A percentile compares a stretch with the other conserved stretches of the same genome.
Conservation (phyloP, 1,140 invertebrate species). For the Drosophila orena region DNA sequence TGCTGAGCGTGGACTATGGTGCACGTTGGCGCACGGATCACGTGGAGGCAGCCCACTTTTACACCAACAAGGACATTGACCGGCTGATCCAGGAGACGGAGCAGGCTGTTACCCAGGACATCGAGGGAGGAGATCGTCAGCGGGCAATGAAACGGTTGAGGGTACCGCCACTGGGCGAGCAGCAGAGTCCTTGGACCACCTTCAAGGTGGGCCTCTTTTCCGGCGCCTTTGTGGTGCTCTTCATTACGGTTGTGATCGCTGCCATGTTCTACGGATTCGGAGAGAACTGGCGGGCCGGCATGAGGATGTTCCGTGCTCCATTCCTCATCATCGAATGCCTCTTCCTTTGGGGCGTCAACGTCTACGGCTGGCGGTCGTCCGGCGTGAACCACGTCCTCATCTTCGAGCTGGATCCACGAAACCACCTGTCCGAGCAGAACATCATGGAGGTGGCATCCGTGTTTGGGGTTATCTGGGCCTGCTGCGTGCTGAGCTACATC, state of each 20-base stretch:
- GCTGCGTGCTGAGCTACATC: slow-evolving; percentile 88
- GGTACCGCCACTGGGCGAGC: slow-evolving; percentile 94
- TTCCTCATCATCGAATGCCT: slow-evolving; percentile 93
- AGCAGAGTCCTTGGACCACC: slow-evolving; percentile 93
- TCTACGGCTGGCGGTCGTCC: slow-evolving; percentile 94
- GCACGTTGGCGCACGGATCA: slow-evolving; percentile 91
- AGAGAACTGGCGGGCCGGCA: slow-evolving; percentile 85
- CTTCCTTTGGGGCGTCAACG: slow-evolving; percentile 95
- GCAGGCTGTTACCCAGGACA: slow-evolving; percentile 91
- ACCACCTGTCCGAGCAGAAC: slow-evolving; percentile 94
- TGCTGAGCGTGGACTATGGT: slow-evolving; percentile 87
- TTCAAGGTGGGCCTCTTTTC: slow-evolving; percentile 94
- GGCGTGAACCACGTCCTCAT: slow-evolving; percentile 95
- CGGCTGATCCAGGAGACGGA: slow-evolving; percentile 94
- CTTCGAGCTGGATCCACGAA: slow-evolving; percentile 95
- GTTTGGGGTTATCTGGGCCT: slow-evolving; percentile 93
- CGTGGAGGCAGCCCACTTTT: slow-evolving; percentile 93
- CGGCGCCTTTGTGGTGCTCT: slow-evolving; percentile 92
- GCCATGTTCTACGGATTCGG: slow-evolving; percentile 86
- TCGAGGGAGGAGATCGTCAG: slow-evolving; percentile 93
- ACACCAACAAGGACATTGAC: slow-evolving; percentile 95
- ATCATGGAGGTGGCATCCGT: slow-evolving; percentile 94
- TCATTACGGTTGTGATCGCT: slow-evolving; percentile 90
- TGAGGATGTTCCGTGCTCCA: slow-evolving; percentile 92
- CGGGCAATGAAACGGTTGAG: slow-evolving; percentile 94